These are phyloP conservation scores for Notarius lentiginosus DNA, from an alignment of 2,113 vertebrate genomes.

Conservation along the genomic window DNA sequence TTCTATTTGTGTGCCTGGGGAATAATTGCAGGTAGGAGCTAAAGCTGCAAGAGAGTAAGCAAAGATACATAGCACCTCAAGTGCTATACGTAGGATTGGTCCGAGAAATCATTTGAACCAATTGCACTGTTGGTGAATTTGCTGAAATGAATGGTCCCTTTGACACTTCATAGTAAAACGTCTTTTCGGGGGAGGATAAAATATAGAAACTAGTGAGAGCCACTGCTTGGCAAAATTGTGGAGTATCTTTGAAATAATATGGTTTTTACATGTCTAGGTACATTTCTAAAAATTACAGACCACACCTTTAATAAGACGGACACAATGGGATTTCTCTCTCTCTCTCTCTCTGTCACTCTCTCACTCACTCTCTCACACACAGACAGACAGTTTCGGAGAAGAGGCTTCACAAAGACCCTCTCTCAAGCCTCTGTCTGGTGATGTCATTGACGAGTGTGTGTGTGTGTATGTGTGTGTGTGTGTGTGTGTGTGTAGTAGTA, in stretches of 20 bases:
- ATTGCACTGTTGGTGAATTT: neutral
- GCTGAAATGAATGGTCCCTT: neutral
- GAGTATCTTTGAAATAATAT: neutral
- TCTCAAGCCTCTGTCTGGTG: conserved; percentile 53
- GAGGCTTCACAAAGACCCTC: conserved; percentile 35
- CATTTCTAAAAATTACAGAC: neutral
- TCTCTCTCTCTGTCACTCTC: neutral
- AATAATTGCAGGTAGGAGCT: neutral
- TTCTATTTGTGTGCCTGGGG: too few relatives aligned
- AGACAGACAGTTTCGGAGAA: neutral
- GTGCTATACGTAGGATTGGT: neutral
- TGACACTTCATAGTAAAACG: neutral
- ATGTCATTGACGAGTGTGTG: conserved; percentile 56
- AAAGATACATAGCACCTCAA: neutral
- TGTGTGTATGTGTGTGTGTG: conserved; percentile 21
- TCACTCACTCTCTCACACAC: neutral
- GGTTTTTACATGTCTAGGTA: neutral
- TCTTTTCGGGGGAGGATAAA: neutral
- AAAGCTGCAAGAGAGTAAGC: neutral
- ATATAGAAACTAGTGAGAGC: neutral
- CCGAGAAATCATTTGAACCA: neutral
- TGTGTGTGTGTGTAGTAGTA: neutral
- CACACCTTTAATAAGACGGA: neutral
- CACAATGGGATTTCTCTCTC: neutral
- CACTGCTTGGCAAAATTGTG: neutral